phyloP scores from a whole-genome alignment of 2,888 invertebrate species.

The Lutraria lutraria region DNA sequence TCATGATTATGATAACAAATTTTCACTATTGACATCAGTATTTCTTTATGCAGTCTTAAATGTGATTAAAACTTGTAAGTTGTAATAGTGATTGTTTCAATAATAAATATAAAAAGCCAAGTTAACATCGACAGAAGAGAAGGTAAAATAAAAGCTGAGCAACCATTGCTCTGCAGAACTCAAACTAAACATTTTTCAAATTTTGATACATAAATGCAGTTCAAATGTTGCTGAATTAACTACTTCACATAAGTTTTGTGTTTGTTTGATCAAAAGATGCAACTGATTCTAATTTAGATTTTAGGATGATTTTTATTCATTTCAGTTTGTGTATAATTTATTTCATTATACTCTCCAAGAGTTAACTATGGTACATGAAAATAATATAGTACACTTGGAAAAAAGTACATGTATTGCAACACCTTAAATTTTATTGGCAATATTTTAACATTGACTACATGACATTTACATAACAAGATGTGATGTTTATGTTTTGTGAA shows the following conservation, averaged over 20 bases:
- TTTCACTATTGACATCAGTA: no score
- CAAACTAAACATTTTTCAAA: conserved; percentile 1
- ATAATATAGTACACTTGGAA: conserved; percentile 1
- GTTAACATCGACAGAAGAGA: conserved; percentile 1
- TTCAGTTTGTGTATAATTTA: conserved; percentile 1
- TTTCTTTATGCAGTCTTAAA: no score
- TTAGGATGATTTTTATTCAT: no score
- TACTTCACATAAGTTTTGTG: no score
- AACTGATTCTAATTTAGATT: no score
- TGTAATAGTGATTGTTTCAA: neutral
- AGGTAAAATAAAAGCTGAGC: neutral
- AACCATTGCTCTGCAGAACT: conserved; percentile 1
- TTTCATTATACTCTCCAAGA: conserved; percentile 1
- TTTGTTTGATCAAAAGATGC: no score
- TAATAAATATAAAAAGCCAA: conserved; percentile 1
- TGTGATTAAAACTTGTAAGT: conserved; percentile 1
- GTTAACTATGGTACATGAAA: conserved; percentile 1
- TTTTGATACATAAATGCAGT: no score
- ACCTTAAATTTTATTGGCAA: conserved; percentile 1
- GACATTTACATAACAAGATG: no score
- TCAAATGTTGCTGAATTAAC: no score
- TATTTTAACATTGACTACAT: no score
- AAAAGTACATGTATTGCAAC: conserved; percentile 1
- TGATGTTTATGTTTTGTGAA: no score
- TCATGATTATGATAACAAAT: no score